These are phyloP conservation scores for Mionectes macconnelli DNA, from an alignment of 2,113 vertebrate genomes.

Conservation along the genomic window DNA sequence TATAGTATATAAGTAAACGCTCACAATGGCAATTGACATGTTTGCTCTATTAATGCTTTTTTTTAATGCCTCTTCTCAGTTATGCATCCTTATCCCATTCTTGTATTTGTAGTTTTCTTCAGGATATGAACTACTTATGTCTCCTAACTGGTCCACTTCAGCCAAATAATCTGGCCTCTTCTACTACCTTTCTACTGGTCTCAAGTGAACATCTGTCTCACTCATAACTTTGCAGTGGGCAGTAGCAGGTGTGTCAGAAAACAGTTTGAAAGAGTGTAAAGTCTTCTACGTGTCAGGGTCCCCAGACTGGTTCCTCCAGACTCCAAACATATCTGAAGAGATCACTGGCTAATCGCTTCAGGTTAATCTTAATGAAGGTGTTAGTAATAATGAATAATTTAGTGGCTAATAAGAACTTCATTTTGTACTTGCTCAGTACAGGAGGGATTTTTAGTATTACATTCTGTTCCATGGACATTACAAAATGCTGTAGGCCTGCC, in stretches of 20 bases:
- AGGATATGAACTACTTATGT: not conserved
- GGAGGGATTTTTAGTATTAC: not conserved
- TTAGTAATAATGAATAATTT: not conserved
- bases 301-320: not conserved
- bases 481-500: not conserved
- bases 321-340: not conserved
- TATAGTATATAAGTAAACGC: not conserved
- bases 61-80: not conserved
- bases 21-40: accelerated
- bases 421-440: not conserved
- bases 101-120: not conserved
- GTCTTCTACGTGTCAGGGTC: not conserved
- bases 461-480: not conserved
- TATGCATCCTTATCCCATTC: not conserved
- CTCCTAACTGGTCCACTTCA: not conserved
- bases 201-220: not conserved
- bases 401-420: not conserved
- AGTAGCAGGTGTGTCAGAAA: not conserved
- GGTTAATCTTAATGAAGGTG: not conserved
- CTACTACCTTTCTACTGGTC: not conserved
- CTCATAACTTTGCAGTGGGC: not conserved
- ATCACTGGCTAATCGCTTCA: not conserved
- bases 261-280: not conserved
- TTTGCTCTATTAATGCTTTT: not conserved
- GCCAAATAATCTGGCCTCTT: not conserved